Percentiles rank a stretch among this genome's conserved stretches.
Conservation (phyloP, 2,888 invertebrate genomes). For the Eupeodes luniger region DNA sequence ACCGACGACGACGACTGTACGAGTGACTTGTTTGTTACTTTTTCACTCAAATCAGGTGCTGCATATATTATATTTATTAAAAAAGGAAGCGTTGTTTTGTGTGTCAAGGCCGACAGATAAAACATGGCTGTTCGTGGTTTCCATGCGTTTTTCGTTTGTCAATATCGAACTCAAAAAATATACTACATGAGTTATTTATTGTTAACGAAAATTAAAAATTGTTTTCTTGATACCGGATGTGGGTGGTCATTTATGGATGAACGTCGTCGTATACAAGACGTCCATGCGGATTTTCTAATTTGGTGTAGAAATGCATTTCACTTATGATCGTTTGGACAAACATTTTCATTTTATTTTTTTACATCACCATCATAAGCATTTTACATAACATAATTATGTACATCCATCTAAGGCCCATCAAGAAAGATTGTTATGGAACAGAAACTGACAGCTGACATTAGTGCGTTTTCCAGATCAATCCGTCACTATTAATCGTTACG, state of each 20-base stretch:
- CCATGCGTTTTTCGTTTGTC: slow-evolving; percentile 33
- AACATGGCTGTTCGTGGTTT: not conserved
- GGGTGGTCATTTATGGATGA: not conserved
- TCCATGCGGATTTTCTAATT: not conserved
- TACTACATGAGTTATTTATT: not conserved
- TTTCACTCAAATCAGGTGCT: slow-evolving; percentile 16
- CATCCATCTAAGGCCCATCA: not conserved
- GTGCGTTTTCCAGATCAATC: slow-evolving; percentile 34
- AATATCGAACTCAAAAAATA: slow-evolving; percentile 4
- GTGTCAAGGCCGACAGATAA: slow-evolving; percentile 56
- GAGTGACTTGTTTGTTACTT: slow-evolving; percentile 23
- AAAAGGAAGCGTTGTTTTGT: slow-evolving; percentile 35
- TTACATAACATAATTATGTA: not conserved
- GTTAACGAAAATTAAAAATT: not conserved
- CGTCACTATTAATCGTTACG: slow-evolving; percentile 36
- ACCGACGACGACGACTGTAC: not conserved
- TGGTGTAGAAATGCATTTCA: slow-evolving; percentile 10
- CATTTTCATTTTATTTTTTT: not conserved
- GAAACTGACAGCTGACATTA: not conserved
- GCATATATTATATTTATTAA: not conserved
- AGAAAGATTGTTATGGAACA: not conserved
- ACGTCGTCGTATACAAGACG: not conserved
- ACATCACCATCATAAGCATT: not conserved
- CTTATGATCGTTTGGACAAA: not conserved
- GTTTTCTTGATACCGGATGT: not conserved